Percentiles rank a stretch among this genome's conserved stretches.
Conservation (phyloP, 2,113 vertebrate species). For the Baryphthengus martii region DNA sequence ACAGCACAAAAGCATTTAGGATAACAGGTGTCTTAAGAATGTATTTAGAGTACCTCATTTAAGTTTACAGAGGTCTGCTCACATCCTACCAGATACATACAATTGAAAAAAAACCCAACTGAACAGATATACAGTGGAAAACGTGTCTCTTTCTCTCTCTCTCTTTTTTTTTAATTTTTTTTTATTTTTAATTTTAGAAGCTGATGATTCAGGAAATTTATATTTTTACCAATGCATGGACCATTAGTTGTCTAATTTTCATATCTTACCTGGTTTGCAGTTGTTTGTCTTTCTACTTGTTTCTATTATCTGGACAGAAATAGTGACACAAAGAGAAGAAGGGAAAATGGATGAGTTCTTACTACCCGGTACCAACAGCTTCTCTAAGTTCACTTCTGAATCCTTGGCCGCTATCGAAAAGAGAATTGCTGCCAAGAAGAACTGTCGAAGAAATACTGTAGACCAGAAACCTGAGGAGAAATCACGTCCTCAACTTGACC, state of each 20-base stretch:
- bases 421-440: conserved; percentile 75
- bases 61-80: neutral
- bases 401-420: conserved; percentile 89
- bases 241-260: neutral
- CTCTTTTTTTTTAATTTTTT: neutral
- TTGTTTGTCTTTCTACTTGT: neutral
- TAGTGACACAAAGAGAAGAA: conserved; percentile 80
- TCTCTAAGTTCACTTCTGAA: conserved; percentile 88
- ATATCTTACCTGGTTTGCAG: neutral
- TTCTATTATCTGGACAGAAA: conserved; percentile 68
- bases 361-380: conserved; percentile 83
- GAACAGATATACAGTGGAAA: neutral
- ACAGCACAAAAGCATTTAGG: neutral
- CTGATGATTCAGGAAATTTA: neutral
- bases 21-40: neutral
- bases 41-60: too few species aligned
- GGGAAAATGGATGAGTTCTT: conserved; percentile 93
- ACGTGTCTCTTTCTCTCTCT: too few species aligned
- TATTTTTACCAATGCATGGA: neutral
- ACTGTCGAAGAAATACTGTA: neutral
- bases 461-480: conserved; percentile 68
- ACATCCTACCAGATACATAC: neutral
- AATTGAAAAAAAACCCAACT: neutral
- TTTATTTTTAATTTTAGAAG: neutral
- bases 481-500: conserved; percentile 78